Evolutionary conservation across 2,888 invertebrate genomes (phyloP), one percentile per base, ranked within the genome.

Genomic region (Cheilosia scutellata): DNA sequence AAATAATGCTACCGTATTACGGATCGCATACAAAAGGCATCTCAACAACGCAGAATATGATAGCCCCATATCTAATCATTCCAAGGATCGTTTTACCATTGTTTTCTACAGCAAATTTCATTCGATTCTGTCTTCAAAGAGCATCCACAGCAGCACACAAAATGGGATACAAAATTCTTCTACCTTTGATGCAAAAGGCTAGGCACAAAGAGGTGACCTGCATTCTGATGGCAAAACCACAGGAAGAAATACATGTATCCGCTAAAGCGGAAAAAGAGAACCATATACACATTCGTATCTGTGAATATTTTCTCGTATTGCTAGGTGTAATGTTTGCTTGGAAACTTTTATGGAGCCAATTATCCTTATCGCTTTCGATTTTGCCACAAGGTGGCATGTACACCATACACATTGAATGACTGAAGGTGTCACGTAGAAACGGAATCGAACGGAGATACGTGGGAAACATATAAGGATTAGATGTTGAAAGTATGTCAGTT

Each of bases 321-420:
- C 80, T 86, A 76, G 76, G 74, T 66, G 70, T 82, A 86, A 82
- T 71, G 86, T 72, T 77, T 86, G 82, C 82, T 82, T 72, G 76
- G 63, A 77, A 90, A 90, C 90, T 92, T 91, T 92, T 92, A 92
- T 92, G 91, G 90, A 89, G 86, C 89, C 91, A 92, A 92, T 91
- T 92, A 92, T 90, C 89, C 90, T 92, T 91, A 91, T 91, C 87
- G 78, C 82, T 82, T 87, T 82, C 77, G 86, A 80, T 87, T 86
- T 86, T 68, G 58, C 82, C 86, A 82, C 82, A 86, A 68, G 86
- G 82, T 76, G 82, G 86, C 80, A 80, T 33, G 57, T 33, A 71
- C 84, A 80, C 80, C 75, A 70, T 71, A n/a, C n/a, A n/a, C 68
- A 7, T 37, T 65, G 37, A 80, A 84, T 84, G 76, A 80, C 65